Conservation (phyloP, 2,888 invertebrate genomes). For the Andrena flavipes region DNA sequence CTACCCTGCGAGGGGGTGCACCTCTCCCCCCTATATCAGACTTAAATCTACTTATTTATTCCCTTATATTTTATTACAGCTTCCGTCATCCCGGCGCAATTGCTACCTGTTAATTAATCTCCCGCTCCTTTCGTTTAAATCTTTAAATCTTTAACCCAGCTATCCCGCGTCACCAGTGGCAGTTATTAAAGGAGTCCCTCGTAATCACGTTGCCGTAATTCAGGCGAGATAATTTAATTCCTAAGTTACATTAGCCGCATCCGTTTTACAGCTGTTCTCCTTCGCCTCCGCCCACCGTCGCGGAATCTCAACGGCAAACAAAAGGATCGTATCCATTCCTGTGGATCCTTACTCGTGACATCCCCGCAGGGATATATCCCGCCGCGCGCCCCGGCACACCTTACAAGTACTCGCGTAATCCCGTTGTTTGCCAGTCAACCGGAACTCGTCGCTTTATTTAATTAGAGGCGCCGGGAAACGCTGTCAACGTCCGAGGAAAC, state of each 20-base stretch:
- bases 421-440: constrained; percentile 53
- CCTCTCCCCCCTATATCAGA: too few species aligned
- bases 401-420: constrained; percentile 43
- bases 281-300: constrained; percentile 16
- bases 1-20: too few species aligned
- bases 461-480: constrained; percentile 24
- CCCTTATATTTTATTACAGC: too few species aligned
- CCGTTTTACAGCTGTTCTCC: constrained; percentile 48
- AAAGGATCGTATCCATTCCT: constrained; percentile 59
- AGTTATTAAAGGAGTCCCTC: not conserved
- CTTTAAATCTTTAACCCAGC: not conserved
- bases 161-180: not conserved
- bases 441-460: constrained; percentile 51
- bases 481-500: constrained; percentile 9
- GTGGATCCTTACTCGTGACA: constrained; percentile 50
- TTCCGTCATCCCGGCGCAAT: too few species aligned
- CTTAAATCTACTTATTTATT: too few species aligned
- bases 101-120: not conserved
- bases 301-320: constrained; percentile 53
- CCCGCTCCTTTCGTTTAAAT: too few species aligned
- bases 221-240: constrained; percentile 39
- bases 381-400: constrained; percentile 21
- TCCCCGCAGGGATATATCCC: constrained; percentile 45
- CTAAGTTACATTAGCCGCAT: constrained; percentile 34
- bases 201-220: constrained; percentile 32